A percentile compares a stretch with the other conserved stretches of the same genome.
Evolutionary conservation across 2,888 invertebrate species (phyloP).

Genomic region (Drosophila quinaria): DNA sequence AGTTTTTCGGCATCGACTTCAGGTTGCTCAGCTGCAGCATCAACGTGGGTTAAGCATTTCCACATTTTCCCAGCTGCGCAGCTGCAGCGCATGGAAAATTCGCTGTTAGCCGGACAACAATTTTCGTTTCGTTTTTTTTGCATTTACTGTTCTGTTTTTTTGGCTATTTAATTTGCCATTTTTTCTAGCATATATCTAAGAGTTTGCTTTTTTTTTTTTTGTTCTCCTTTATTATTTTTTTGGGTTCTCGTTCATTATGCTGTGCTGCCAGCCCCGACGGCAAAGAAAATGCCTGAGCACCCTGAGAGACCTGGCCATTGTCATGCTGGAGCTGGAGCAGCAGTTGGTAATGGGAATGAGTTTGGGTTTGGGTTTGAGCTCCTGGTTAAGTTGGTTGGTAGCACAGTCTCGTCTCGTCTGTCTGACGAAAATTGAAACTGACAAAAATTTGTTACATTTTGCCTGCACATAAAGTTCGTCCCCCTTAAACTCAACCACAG

Average conservation of each 20-base stretch:
- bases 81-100: constrained; percentile 63
- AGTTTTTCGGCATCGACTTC: constrained; percentile 20
- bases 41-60: constrained; percentile 52
- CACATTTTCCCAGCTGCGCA: constrained; percentile 57
- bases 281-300: constrained; percentile 80
- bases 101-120: constrained; percentile 44
- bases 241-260: constrained; percentile 76
- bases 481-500: constrained; percentile 46
- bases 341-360: constrained; percentile 11
- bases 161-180: constrained; percentile 80
- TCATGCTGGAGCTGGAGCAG: constrained; percentile 53
- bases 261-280: constrained; percentile 80
- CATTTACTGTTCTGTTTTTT: constrained; percentile 52
- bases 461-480: constrained; percentile 64
- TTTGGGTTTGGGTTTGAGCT: constrained; percentile 11
- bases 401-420: constrained; percentile 20
- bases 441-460: constrained; percentile 82
- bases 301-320: constrained; percentile 72
- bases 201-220: constrained; percentile 47
- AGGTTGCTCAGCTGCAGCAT: constrained; percentile 38
- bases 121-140: constrained; percentile 1
- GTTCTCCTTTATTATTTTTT: constrained; percentile 24
- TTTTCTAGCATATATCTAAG: constrained; percentile 74
- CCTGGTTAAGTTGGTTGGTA: constrained; percentile 48
- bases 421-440: constrained; percentile 82